Base-by-base conservation (phyloP, 2,797 vertebrate genomes). In the Sebastiscus albofasciatus region DNA sequence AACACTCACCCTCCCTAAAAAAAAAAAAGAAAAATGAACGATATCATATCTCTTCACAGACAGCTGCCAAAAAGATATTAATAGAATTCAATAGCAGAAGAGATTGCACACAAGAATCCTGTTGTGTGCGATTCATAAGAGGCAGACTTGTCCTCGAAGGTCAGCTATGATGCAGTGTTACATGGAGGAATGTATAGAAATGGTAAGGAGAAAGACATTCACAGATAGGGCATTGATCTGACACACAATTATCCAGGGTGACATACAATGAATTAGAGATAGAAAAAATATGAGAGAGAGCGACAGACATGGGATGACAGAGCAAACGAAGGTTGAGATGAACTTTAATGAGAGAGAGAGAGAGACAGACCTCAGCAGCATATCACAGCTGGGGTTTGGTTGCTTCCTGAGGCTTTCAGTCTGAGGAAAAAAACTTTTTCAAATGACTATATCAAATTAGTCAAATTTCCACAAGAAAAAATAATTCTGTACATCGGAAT, bases 31-130 rank as follows among this genome's bases (percentile, higher is more conserved):
- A 75, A 76, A 79, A 83, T 36, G 46, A 75, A 82, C 72, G 78
- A 66, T 74, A 86, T 70, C 67, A 89, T 72, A 89, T 75, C 60
- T 76, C 72, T 34, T 84, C 84, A 83, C 83, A 83, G 81, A 85
- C 80, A 84, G 79, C 85, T 85, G 83, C 75, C 76, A 80, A 90
- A 83, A 72, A 72, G 86, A 87, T 88, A 88, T 90, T 88, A 88
- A 90, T 89, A 89, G 75, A 89, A 91, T 85, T 89, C 83, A 90
- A 86, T 83, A 82, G 81, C 75, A 60, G 68, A 72, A 22, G 20
- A 89, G 90, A 91, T 87, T 89, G 87, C 81, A 86, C 81, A 81
- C 62, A 81, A 83, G 79, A 83, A 89, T 88, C 82, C 65, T 75
- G 73, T 71, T 87, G 79, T 83, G 80, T 84, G 80, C 26, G 33